phyloP scores from a whole-genome alignment of 1,140 invertebrate genomes.

The Globodera ellingtonae region DNA sequence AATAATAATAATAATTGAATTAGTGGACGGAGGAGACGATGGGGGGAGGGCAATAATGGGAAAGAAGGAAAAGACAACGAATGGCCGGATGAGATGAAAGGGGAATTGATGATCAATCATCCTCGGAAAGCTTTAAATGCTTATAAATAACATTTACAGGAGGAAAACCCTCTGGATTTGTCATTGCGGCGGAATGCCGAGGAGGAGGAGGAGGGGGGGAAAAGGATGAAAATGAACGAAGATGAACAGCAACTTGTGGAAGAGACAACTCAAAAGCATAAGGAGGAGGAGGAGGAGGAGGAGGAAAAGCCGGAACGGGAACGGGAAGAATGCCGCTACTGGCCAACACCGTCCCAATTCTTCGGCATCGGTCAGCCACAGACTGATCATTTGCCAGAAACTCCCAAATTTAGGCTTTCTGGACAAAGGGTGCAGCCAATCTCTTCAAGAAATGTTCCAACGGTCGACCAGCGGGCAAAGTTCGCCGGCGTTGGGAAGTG shows the following conservation, averaged over 20 bases:
- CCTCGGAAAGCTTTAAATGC: neutral
- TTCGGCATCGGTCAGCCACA: neutral
- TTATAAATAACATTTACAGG: neutral
- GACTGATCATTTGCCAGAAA: neutral
- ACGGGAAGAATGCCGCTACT: neutral
- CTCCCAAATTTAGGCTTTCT: neutral
- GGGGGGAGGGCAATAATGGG: too few relatives aligned
- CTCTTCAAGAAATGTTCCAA: neutral
- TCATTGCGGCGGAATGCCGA: neutral
- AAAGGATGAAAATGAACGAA: neutral
- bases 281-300: neutral
- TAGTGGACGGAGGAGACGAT: neutral
- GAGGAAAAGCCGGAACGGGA: neutral
- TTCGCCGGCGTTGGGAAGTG: slow-evolving; percentile 3
- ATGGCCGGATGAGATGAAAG: too few relatives aligned
- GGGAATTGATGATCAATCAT: too few relatives aligned
- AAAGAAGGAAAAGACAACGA: too few relatives aligned
- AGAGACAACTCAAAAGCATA: neutral
- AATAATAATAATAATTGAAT: slow-evolving; percentile 5
- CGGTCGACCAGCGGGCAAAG: neutral
- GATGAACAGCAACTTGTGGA: neutral
- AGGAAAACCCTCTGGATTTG: slow-evolving; percentile 4
- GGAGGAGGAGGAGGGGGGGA: neutral
- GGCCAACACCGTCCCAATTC: neutral
- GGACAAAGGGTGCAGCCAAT: slow-evolving; percentile 3